Conservation (phyloP, 2,797 vertebrate genomes). For the Epinephelus malabaricus region DNA sequence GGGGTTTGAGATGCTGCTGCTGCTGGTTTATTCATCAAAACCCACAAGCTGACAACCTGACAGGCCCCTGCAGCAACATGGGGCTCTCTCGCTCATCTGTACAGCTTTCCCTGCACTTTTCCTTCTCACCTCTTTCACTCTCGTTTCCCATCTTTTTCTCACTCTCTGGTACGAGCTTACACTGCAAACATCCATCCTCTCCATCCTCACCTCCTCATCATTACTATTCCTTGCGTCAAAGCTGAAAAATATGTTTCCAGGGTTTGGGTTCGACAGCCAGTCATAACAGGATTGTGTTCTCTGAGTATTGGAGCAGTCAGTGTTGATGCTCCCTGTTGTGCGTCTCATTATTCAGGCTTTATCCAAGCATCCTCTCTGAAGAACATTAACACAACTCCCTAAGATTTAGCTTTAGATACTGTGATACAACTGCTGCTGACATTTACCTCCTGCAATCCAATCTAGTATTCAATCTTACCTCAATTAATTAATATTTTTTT, state of each 20-base stretch:
- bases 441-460: too few relatives aligned
- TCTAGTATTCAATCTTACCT: too few relatives aligned
- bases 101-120: slow-evolving; percentile 5
- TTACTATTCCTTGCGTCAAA: slow-evolving; percentile 27
- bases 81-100: slow-evolving; percentile 21
- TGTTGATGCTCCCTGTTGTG: slow-evolving; percentile 30
- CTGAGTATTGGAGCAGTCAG: slow-evolving; percentile 22
- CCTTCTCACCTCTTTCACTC: slow-evolving; percentile 23
- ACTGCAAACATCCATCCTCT: slow-evolving; percentile 1
- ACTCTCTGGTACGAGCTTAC: slow-evolving; percentile 3
- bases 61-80: slow-evolving; percentile 55
- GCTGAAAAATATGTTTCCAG: slow-evolving; percentile 37
- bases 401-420: too few relatives aligned
- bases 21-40: slow-evolving; percentile 76
- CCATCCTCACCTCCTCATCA: slow-evolving; percentile 3
- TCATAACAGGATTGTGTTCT: slow-evolving; percentile 15
- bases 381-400: not conserved
- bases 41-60: slow-evolving; percentile 54
- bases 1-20: slow-evolving; percentile 52
- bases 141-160: not conserved
- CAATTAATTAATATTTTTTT: too few relatives aligned
- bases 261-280: slow-evolving; percentile 20
- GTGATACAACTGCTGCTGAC: too few relatives aligned
- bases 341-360: slow-evolving; percentile 44
- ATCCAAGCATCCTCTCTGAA: slow-evolving; percentile 1